phyloP scores from a whole-genome alignment of 1,140 invertebrate species.

The Drosophila eugracilis region DNA sequence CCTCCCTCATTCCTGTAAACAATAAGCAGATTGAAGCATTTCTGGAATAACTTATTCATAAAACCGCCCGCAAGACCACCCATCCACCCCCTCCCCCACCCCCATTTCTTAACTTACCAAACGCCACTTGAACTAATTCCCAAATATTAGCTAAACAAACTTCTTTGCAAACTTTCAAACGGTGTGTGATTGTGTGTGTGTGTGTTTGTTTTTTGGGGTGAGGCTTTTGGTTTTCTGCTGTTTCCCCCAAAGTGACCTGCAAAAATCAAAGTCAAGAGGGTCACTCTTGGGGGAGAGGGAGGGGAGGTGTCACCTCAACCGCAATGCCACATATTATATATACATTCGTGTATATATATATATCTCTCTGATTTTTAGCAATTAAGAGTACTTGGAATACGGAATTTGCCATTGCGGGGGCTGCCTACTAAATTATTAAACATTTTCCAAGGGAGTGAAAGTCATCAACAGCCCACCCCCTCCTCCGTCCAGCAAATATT shows the following conservation, averaged over 20 bases:
- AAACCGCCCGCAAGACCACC: neutral
- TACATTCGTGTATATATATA: too few relatives aligned
- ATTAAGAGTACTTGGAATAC: constrained; percentile 36
- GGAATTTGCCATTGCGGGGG: constrained; percentile 1
- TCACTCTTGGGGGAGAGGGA: neutral
- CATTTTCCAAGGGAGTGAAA: constrained; percentile 4
- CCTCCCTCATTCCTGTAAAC: constrained; percentile 26
- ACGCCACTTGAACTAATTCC: constrained; percentile 48
- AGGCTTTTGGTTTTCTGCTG: neutral
- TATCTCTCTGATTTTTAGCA: constrained; percentile 46
- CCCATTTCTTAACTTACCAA: constrained; percentile 4
- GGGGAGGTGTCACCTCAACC: constrained; percentile 27
- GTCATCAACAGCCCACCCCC: too few relatives aligned
- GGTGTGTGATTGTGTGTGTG: neutral
- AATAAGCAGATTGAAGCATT: constrained; percentile 54
- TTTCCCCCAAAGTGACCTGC: constrained; percentile 18
- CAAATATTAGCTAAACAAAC: constrained; percentile 52
- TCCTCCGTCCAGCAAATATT: constrained; percentile 30
- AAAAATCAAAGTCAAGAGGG: constrained; percentile 29
- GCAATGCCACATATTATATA: constrained; percentile 23
- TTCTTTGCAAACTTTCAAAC: constrained; percentile 35
- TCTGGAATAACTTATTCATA: constrained; percentile 46
- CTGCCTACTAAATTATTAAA: constrained; percentile 44
- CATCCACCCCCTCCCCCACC: too few relatives aligned
- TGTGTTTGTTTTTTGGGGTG: neutral